Evolutionary conservation across 1,140 invertebrate species (phyloP).

Genomic region (Drosophila virilis): DNA sequence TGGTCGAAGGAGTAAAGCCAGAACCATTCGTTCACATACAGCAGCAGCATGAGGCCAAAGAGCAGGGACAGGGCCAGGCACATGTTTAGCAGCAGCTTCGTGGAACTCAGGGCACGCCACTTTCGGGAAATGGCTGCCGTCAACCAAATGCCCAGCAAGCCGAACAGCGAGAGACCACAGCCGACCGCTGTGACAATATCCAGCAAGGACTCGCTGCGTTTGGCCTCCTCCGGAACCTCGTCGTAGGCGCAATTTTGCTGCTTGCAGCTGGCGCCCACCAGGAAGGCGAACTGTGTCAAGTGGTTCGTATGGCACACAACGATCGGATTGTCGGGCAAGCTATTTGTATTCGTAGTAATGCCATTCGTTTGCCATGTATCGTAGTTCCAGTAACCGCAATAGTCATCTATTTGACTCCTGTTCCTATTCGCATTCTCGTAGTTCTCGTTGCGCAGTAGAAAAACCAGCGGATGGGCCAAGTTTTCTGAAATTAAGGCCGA

Average conservation of each 20-base stretch:
- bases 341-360: not conserved
- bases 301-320: conserved; percentile 86
- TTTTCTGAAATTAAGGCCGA: not conserved
- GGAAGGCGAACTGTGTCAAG: conserved; percentile 86
- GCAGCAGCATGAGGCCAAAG: conserved; percentile 60
- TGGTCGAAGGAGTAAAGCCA: conserved; percentile 52
- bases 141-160: conserved; percentile 86
- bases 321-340: not conserved
- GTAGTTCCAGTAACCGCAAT: conserved; percentile 31
- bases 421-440: not conserved
- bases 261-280: conserved; percentile 83
- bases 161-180: conserved; percentile 86
- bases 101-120: conserved; percentile 86
- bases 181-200: conserved; percentile 86
- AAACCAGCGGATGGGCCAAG: conserved; percentile 2
- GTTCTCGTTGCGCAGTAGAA: conserved; percentile 8
- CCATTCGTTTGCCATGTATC: conserved; percentile 1
- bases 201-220: conserved; percentile 83
- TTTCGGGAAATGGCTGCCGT: conserved; percentile 86
- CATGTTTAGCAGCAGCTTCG: conserved; percentile 86
- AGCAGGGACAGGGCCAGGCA: conserved; percentile 85
- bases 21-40: conserved; percentile 84
- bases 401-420: not conserved
- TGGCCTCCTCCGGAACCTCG: conserved; percentile 49
- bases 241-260: conserved; percentile 41